These are phyloP conservation scores for Teinopalpus imperialis DNA, from an alignment of 2,888 invertebrate species.

Conservation along the genomic window DNA sequence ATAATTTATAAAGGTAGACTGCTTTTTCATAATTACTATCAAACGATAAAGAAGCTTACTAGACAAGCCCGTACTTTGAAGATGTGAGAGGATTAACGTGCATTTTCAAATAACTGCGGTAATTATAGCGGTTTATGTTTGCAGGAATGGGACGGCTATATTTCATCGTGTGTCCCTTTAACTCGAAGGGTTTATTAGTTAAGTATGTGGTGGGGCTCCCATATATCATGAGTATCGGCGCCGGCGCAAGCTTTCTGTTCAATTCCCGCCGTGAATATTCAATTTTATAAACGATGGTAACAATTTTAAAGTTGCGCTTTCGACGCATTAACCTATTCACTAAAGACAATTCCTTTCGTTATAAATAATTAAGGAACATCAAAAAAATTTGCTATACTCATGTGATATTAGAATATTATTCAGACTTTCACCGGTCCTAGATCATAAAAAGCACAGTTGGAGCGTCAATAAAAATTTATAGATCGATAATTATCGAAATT, in stretches of 20 bases:
- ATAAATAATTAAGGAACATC: conserved; percentile 30
- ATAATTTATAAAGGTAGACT: conserved; percentile 22
- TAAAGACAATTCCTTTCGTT: conserved; percentile 27
- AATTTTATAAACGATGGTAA: conserved; percentile 44
- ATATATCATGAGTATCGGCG: conserved; percentile 70
- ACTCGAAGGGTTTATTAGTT: conserved; percentile 66
- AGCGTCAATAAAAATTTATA: conserved; percentile 60
- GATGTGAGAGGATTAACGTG: conserved; percentile 11
- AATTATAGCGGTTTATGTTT: conserved; percentile 19
- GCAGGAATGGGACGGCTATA: conserved; percentile 53
- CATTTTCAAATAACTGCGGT: conserved; percentile 20
- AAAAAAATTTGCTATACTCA: conserved; percentile 34
- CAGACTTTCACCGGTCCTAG: conserved; percentile 51
- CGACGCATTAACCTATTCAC: conserved; percentile 26
- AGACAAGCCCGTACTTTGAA: conserved; percentile 10
- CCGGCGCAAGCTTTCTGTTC: conserved; percentile 62
- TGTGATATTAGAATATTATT: conserved; percentile 39
- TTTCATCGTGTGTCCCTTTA: conserved; percentile 46
- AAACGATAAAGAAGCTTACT: conserved; percentile 17
- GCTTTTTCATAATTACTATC: conserved; percentile 23
- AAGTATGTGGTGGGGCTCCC: conserved; percentile 64
- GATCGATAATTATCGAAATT: conserved; percentile 64
- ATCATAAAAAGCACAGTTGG: conserved; percentile 51
- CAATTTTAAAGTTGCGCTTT: conserved; percentile 31
- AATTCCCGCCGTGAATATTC: conserved; percentile 54